These are phyloP conservation scores for Sebastes diploproa DNA, from an alignment of 2,797 vertebrate genomes.

Conservation along the genomic window DNA sequence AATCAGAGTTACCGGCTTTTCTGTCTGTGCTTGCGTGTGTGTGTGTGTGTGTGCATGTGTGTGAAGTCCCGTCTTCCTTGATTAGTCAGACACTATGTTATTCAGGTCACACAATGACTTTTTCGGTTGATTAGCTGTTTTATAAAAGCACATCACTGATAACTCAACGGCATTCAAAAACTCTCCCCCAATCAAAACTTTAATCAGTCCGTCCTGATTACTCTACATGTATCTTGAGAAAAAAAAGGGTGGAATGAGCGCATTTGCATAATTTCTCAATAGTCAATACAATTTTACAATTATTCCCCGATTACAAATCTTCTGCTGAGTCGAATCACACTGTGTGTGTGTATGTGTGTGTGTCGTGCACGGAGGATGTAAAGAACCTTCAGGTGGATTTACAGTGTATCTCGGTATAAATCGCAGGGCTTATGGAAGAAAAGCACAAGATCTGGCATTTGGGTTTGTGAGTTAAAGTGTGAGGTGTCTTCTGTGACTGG, in stretches of 20 bases:
- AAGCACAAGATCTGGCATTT: slow-evolving; percentile 21
- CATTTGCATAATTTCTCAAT: slow-evolving; percentile 59
- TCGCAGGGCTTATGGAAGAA: slow-evolving; percentile 17
- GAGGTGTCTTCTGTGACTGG: slow-evolving; percentile 13
- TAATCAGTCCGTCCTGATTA: slow-evolving; percentile 59
- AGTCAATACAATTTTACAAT: slow-evolving; percentile 41
- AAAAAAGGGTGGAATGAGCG: background rate
- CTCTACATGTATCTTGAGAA: slow-evolving; percentile 22
- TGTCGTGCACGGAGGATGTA: background rate
- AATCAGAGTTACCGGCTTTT: slow-evolving; percentile 51
- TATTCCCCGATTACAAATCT: slow-evolving; percentile 17
- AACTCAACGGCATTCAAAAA: slow-evolving; percentile 38
- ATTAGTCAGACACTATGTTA: slow-evolving; percentile 55
- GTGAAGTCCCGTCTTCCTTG: slow-evolving; percentile 29
- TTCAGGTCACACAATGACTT: slow-evolving; percentile 40
- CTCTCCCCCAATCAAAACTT: slow-evolving; percentile 53
- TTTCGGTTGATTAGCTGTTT: slow-evolving; percentile 60
- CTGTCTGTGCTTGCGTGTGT: background rate
- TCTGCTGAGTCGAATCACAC: background rate
- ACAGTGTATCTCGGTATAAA: slow-evolving; percentile 1
- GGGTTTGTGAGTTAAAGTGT: slow-evolving; percentile 7
- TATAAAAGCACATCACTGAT: slow-evolving; percentile 44
- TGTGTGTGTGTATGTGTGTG: background rate
- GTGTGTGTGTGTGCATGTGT: background rate
- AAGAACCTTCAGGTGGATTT: slow-evolving; percentile 16